Conservation (phyloP, 2,888 invertebrate genomes). For the Galerucella calmariensis region DNA sequence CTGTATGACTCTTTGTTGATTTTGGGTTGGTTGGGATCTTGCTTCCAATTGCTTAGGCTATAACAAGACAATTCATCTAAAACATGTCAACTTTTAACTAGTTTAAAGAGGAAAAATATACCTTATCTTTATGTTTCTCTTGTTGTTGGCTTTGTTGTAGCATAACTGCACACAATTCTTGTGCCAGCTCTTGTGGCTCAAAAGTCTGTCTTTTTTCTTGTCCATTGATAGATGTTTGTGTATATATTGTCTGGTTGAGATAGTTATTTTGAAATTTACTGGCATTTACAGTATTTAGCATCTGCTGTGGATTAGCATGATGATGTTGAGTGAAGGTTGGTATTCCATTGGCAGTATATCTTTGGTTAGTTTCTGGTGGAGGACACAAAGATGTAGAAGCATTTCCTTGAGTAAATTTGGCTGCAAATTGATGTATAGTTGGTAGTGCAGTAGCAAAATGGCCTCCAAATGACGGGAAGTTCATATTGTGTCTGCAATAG, state of each 20-base stretch:
- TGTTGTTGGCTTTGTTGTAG: slow-evolving; percentile 56
- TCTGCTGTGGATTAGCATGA: slow-evolving; percentile 58
- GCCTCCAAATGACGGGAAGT: slow-evolving; percentile 87
- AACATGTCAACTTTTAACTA: neutral
- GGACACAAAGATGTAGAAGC: slow-evolving; percentile 45
- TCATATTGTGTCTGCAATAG: slow-evolving; percentile 69
- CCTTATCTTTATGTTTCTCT: slow-evolving; percentile 54
- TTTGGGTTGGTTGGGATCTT: slow-evolving; percentile 28
- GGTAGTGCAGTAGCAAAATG: slow-evolving; percentile 83
- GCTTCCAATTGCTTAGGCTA: slow-evolving; percentile 25
- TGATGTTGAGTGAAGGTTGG: slow-evolving; percentile 66
- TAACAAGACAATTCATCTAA: neutral
- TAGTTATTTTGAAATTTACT: slow-evolving; percentile 51
- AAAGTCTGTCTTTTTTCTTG: slow-evolving; percentile 59
- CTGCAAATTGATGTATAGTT: slow-evolving; percentile 85
- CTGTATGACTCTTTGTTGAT: slow-evolving; percentile 41
- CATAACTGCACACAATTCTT: slow-evolving; percentile 61
- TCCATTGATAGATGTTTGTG: slow-evolving; percentile 55
- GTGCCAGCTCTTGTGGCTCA: slow-evolving; percentile 60
- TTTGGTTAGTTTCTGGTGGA: slow-evolving; percentile 54
- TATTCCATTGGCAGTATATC: slow-evolving; percentile 65
- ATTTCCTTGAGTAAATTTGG: slow-evolving; percentile 72
- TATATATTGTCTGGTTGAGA: slow-evolving; percentile 58
- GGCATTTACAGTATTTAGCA: slow-evolving; percentile 54
- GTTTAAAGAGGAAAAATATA: slow-evolving; percentile 29